phyloP scores from a whole-genome alignment of 2,888 invertebrate genomes.

The Dynastes tityus region DNA sequence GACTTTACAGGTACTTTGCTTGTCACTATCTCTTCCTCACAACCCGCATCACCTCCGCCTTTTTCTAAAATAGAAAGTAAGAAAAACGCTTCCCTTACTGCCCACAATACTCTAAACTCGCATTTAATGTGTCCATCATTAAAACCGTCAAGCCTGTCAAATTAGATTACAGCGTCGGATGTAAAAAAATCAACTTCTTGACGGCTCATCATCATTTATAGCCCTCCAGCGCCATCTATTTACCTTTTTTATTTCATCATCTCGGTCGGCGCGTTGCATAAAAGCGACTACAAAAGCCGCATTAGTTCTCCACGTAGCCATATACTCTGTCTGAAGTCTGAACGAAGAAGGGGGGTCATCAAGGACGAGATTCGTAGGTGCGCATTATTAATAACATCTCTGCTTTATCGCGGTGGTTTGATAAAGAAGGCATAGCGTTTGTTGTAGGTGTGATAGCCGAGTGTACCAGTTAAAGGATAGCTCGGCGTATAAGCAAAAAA shows the following conservation, averaged over 20 bases:
- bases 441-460: constrained; percentile 50
- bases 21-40: background rate
- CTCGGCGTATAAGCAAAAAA: constrained; percentile 42
- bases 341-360: constrained; percentile 3
- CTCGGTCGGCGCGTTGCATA: background rate
- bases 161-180: constrained; percentile 27
- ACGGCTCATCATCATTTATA: constrained; percentile 29
- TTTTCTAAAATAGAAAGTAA: background rate
- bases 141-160: constrained; percentile 32
- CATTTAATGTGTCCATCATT: constrained; percentile 23
- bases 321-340: background rate
- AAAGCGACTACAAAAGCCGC: constrained; percentile 3
- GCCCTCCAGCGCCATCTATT: constrained; percentile 11
- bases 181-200: constrained; percentile 28
- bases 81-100: background rate
- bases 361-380: constrained; percentile 27
- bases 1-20: no score
- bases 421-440: constrained; percentile 20
- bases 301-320: background rate
- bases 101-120: constrained; percentile 1
- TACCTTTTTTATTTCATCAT: constrained; percentile 3
- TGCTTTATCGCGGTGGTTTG: background rate
- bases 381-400: constrained; percentile 31
- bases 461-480: constrained; percentile 38
- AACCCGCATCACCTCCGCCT: background rate